A percentile compares a stretch with the other conserved stretches of the same genome.
phyloP scores from a whole-genome alignment of 2,888 invertebrate genomes.

The Pterostichus madidus region DNA sequence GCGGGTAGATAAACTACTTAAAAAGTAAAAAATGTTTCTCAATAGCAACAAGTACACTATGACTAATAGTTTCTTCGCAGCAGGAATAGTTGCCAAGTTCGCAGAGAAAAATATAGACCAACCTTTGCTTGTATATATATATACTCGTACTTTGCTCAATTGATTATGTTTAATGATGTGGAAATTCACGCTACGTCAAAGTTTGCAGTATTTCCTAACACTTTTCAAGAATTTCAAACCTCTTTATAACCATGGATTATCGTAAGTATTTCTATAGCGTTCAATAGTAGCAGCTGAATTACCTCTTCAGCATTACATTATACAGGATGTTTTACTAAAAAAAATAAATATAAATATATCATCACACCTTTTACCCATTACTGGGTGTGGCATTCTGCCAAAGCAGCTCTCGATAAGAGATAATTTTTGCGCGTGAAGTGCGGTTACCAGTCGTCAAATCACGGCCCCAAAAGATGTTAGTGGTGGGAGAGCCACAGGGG shows the following conservation, averaged over 20 bases:
- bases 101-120: not conserved
- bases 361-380: too few relatives aligned
- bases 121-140: not conserved
- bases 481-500: too few relatives aligned
- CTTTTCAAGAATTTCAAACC: not conserved
- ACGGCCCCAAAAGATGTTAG: too few relatives aligned
- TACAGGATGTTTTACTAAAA: too few relatives aligned
- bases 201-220: not conserved
- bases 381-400: too few relatives aligned
- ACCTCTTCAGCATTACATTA: too few relatives aligned
- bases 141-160: not conserved
- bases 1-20: too few relatives aligned
- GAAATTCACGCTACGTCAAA: not conserved
- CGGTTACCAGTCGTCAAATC: too few relatives aligned
- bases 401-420: too few relatives aligned
- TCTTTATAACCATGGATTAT: not conserved
- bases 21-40: not conserved
- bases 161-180: constrained; percentile 2
- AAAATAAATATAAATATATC: too few relatives aligned
- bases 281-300: not conserved
- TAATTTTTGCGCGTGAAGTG: too few relatives aligned
- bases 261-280: not conserved
- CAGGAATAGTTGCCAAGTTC: not conserved
- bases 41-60: not conserved
- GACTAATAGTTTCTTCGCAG: not conserved